A percentile compares a stretch with the other conserved stretches of the same genome.
Conservation (phyloP, 2,113 vertebrate genomes). For the Syrmaticus mikado region DNA sequence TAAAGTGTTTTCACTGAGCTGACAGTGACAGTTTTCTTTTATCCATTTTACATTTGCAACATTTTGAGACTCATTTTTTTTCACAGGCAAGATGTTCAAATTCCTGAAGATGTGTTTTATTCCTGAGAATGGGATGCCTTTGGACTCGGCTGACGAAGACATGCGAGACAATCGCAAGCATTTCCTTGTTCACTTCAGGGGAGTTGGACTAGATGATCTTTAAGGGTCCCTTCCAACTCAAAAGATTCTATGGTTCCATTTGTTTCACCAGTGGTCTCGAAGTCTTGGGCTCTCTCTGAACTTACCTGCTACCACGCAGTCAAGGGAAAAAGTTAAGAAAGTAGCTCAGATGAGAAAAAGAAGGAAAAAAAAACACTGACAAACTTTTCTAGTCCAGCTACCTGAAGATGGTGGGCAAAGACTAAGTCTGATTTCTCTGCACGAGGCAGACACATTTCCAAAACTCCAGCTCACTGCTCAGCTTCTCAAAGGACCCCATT, state of each 20-base stretch:
- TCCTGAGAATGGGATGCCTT: not conserved
- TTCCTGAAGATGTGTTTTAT: not conserved
- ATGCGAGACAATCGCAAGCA: not conserved
- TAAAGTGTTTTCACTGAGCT: slow-evolving; percentile 7
- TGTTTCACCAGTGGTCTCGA: not conserved
- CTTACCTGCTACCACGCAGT: not conserved
- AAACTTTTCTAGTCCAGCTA: not conserved
- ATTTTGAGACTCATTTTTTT: not conserved
- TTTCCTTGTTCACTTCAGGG: no score
- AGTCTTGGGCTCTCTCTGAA: not conserved
- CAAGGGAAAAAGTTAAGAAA: not conserved
- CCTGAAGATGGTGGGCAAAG: not conserved
- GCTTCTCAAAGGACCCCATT: not conserved
- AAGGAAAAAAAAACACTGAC: not conserved
- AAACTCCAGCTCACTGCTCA: not conserved
- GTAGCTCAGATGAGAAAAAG: not conserved
- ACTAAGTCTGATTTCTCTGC: not conserved
- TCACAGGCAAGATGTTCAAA: not conserved
- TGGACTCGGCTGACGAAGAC: not conserved
- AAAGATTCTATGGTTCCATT: not conserved
- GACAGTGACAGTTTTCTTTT: not conserved
- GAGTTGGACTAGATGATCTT: no score
- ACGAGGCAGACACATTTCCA: not conserved
- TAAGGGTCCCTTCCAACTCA: no score
- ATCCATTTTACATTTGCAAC: slow-evolving; percentile 2